These are phyloP conservation scores for Aphidius ervi DNA, from an alignment of 1,140 invertebrate genomes.

Conservation along the genomic window DNA sequence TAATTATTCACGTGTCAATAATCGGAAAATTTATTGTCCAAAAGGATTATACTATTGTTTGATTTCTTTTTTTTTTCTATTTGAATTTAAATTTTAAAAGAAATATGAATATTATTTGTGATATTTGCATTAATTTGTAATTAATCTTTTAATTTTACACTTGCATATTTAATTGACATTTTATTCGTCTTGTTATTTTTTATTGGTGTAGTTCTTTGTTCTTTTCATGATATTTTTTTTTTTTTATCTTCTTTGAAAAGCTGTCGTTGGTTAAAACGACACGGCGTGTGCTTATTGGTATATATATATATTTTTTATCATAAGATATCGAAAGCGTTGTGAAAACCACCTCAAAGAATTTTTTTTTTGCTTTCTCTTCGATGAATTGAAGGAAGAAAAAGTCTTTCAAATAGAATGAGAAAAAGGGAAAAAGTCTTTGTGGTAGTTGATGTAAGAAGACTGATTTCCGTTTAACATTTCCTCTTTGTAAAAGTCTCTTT, in stretches of 20 bases:
- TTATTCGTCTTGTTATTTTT: too few species aligned
- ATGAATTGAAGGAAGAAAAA: constrained; percentile 5
- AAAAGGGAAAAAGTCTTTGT: constrained; percentile 29
- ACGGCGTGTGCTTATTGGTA: background rate
- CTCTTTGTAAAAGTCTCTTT: constrained; percentile 12
- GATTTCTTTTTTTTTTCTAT: too few species aligned
- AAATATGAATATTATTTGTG: too few species aligned
- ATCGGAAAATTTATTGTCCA: too few species aligned
- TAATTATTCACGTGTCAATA: background rate
- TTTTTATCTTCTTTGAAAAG: too few species aligned
- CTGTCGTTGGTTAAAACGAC: background rate
- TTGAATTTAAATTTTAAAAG: too few species aligned
- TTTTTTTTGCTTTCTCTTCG: constrained; percentile 24
- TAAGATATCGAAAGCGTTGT: constrained; percentile 28
- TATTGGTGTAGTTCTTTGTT: too few species aligned
- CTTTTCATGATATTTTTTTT: too few species aligned
- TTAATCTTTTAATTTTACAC: too few species aligned
- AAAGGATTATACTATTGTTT: too few species aligned
- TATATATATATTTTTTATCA: constrained; percentile 1
- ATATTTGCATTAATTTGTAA: too few species aligned
- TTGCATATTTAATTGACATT: too few species aligned
- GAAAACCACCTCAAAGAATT: constrained; percentile 39
- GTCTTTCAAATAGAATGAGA: constrained; percentile 3
- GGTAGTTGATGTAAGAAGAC: constrained; percentile 36
- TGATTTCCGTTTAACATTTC: constrained; percentile 47